Base-by-base conservation (phyloP, 2,113 vertebrate genomes). In the Odobenus rosmarus region DNA sequence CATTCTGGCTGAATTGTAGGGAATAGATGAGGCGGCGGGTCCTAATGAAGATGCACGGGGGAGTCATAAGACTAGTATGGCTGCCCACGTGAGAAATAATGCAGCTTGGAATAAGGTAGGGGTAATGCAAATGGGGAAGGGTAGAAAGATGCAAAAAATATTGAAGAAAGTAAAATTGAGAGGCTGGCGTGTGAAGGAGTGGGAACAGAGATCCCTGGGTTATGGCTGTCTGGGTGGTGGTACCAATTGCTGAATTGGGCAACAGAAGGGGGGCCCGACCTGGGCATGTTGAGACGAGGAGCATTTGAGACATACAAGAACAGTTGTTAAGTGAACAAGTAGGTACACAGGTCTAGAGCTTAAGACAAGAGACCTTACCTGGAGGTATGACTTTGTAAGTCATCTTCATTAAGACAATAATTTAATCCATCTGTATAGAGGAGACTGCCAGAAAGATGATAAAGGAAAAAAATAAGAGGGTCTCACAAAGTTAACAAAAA, bases 191-290 rank as follows among this genome's bases (percentile, higher is more conserved):
- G 36, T 55, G 36, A 46, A 77, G 8, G 53, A 83, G 31, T 16
- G 28, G 61, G 24, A 59, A 76, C 33, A 10, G 39, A 49, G 62
- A 18, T 14, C 11, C 67, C 39, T 12, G 3, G 46, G 3, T 6
- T 14, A 13, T 23, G 18, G 55, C 36, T n/a, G 4, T 2, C 4
- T 23, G 16, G 24, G 4, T 39, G 55, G 28, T 1, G 7, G 72
- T n/a, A 18, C 11, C 1, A 0, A 13, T 53, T 55, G 4, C 49
- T 12, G 24, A n/a, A 36, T 4, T 11, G 1, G 39, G 36, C 51
- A n/a, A 2, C 2, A 2, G 42, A 2, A 5, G 26, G 13, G 49
- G 42, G 12, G 2, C 61, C 61, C 3, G 3, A n/a, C 18, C 0
- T 39, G 51, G 31, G 19, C 49, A 7, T 5, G 3, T 0, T 39